phyloP scores from a whole-genome alignment of 2,797 vertebrate species.

The Acanthurus leucopareius region DNA sequence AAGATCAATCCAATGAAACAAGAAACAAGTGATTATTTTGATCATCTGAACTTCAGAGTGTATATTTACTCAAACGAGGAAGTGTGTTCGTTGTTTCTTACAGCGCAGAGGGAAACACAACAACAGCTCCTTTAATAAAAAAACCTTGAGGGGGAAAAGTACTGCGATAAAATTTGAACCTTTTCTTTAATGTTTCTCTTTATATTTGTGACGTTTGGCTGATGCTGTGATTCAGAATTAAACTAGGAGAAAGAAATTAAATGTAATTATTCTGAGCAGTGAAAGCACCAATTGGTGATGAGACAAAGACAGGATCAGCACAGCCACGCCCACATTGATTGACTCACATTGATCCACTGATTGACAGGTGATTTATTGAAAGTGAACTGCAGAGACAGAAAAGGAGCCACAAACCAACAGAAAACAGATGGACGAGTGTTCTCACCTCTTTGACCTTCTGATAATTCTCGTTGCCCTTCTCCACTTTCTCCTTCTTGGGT shows the following conservation, averaged over 20 bases:
- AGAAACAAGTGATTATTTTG: neutral
- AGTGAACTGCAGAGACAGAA: slow-evolving; percentile 16
- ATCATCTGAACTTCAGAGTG: neutral
- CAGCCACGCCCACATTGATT: slow-evolving; percentile 33
- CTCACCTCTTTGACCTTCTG: slow-evolving; percentile 92
- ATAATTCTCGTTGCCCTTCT: slow-evolving; percentile 96
- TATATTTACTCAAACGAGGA: neutral
- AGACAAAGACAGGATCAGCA: slow-evolving; percentile 17
- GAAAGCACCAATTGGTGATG: slow-evolving; percentile 30
- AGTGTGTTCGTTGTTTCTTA: neutral
- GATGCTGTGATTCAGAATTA: neutral
- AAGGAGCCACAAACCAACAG: slow-evolving; percentile 46
- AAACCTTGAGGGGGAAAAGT: no score
- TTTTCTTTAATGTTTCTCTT: neutral
- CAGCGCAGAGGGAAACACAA: neutral
- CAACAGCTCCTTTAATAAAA: no score
- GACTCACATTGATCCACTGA: slow-evolving; percentile 37
- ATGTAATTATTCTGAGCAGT: slow-evolving; percentile 5
- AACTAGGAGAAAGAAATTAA: neutral
- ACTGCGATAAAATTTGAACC: neutral
- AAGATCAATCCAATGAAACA: neutral
- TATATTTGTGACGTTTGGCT: no score
- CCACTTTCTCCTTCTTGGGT: slow-evolving; percentile 82
- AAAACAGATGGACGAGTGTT: no score
- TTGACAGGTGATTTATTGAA: slow-evolving; percentile 43